A percentile compares a stretch with the other conserved stretches of the same genome.
Conservation (phyloP, 2,888 invertebrate species). For the Ormia ochracea region DNA sequence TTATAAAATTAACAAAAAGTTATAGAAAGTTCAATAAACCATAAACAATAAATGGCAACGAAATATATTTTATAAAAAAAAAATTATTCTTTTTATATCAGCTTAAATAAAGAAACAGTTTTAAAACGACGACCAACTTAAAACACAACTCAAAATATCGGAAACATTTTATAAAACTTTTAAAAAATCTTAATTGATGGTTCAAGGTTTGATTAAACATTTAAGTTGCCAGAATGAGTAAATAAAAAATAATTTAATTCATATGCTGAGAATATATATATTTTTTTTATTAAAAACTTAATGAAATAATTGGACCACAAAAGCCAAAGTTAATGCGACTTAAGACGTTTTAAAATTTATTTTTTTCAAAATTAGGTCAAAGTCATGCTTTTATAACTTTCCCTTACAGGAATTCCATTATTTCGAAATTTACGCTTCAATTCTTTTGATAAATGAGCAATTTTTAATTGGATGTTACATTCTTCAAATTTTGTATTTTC, state of each 20-base stretch:
- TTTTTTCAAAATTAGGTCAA: slow-evolving; percentile 22
- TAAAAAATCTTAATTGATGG: background rate
- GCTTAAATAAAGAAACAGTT: background rate
- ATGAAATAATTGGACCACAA: background rate
- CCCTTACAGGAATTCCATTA: background rate
- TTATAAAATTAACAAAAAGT: slow-evolving; percentile 4
- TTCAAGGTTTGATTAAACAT: background rate
- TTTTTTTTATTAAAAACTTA: background rate
- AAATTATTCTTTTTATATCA: background rate
- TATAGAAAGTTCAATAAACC: slow-evolving; percentile 11
- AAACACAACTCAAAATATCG: background rate
- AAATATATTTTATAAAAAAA: background rate
- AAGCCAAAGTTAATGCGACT: background rate
- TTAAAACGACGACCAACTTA: background rate
- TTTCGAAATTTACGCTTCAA: background rate
- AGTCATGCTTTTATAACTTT: slow-evolving; percentile 29
- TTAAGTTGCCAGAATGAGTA: background rate
- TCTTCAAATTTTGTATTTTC: background rate
- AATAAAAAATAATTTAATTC: background rate
- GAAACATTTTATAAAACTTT: background rate
- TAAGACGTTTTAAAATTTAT: background rate
- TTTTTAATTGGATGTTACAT: background rate
- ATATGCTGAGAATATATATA: background rate
- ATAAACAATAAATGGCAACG: background rate
- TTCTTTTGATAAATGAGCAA: background rate